Conservation (phyloP, 2,888 invertebrate species). For the Fabriciana adippe region DNA sequence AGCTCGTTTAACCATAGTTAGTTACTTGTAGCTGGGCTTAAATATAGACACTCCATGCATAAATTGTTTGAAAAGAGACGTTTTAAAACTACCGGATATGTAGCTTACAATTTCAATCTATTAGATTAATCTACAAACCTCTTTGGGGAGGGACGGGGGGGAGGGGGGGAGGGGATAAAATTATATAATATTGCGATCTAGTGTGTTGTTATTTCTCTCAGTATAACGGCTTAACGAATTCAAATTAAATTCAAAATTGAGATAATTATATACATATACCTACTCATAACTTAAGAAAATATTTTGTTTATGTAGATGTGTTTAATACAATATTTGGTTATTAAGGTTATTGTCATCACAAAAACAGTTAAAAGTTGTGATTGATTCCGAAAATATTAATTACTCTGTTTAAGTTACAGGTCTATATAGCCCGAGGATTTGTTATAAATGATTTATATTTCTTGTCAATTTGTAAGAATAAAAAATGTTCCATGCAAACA, state of each 20-base stretch:
- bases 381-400: conserved; percentile 9
- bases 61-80: conserved; percentile 8
- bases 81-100: conserved; percentile 1
- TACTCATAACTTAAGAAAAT: no score
- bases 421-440: conserved; percentile 11
- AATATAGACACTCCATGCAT: conserved; percentile 25
- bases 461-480: conserved; percentile 15
- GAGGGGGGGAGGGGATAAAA: no score
- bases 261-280: no score
- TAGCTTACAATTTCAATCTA: background rate
- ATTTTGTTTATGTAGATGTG: no score
- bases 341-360: no score
- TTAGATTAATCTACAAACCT: no score
- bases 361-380: conserved; percentile 1
- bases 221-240: no score
- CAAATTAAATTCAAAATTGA: no score
- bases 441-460: conserved; percentile 11
- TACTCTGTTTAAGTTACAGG: background rate
- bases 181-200: no score
- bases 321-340: no score
- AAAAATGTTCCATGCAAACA: conserved; percentile 3
- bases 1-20: conserved; percentile 29
- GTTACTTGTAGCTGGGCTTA: conserved; percentile 27
- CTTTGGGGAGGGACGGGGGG: no score
- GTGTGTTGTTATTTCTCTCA: no score